Conservation (phyloP, 2,797 vertebrate genomes). For the Characodon lateralis region DNA sequence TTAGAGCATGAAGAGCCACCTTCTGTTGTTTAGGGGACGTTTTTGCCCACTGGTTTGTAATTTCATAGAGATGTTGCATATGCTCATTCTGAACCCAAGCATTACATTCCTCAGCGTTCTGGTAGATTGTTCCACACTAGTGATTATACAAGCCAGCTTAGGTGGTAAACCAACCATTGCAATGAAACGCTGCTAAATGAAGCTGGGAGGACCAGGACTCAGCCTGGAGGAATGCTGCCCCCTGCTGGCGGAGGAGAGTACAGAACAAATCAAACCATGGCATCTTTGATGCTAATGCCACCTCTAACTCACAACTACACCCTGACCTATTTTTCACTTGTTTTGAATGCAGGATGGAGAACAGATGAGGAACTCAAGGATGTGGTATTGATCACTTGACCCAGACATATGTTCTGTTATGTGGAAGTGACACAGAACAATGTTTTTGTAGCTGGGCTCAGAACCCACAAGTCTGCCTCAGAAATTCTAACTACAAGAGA, state of each 20-base stretch:
- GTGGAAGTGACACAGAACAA: neutral
- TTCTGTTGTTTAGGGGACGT: neutral
- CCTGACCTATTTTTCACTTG: slow-evolving; percentile 31
- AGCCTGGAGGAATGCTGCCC: slow-evolving; percentile 55
- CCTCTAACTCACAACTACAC: neutral
- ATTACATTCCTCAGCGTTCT: neutral
- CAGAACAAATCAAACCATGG: neutral
- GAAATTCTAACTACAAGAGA: neutral
- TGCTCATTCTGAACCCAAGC: neutral
- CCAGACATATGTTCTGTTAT: neutral
- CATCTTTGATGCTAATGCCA: neutral
- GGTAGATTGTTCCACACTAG: neutral
- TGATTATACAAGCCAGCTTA: neutral
- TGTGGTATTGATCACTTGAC: slow-evolving; percentile 21
- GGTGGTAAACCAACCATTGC: neutral
- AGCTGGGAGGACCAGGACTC: slow-evolving; percentile 1
- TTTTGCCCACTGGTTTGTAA: too few relatives aligned
- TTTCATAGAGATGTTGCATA: neutral
- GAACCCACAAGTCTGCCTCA: neutral
- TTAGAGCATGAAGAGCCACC: neutral
- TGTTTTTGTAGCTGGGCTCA: neutral
- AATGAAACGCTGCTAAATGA: neutral
- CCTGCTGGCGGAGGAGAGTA: slow-evolving; percentile 56
- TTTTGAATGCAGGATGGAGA: slow-evolving; percentile 22
- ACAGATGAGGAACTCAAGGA: slow-evolving; percentile 17